Conservation (phyloP, 2,113 vertebrate genomes). For the Xiphias gladius region DNA sequence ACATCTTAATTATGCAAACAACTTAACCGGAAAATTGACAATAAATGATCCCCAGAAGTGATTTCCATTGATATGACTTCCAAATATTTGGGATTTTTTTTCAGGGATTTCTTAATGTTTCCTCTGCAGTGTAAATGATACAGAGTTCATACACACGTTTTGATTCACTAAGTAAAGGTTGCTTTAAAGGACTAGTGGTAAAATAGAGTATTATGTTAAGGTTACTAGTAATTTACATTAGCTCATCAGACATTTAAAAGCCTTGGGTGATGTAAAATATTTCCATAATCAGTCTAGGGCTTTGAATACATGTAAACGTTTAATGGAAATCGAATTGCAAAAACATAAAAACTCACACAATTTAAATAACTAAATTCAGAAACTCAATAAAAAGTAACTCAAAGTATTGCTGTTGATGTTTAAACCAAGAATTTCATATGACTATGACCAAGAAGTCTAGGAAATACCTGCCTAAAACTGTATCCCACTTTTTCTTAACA, state of each 20-base stretch:
- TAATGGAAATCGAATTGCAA: background rate
- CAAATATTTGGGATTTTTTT: background rate
- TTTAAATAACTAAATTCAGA: background rate
- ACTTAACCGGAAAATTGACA: background rate
- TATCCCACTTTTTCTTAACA: too few relatives aligned
- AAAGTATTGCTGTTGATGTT: too few relatives aligned
- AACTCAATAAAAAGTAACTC: background rate
- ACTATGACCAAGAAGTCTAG: too few relatives aligned
- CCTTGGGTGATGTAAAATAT: background rate
- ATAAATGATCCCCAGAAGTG: background rate
- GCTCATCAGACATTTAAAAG: background rate
- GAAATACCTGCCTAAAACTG: too few relatives aligned
- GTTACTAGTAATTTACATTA: background rate
- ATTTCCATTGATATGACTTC: background rate
- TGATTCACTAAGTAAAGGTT: background rate
- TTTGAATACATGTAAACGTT: background rate
- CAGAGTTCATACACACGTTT: background rate
- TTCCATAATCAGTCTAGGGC: background rate
- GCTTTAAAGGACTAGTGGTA: background rate
- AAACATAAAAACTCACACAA: background rate
- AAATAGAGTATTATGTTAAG: background rate
- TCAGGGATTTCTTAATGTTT: background rate
- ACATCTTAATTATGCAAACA: slow-evolving; percentile 1
- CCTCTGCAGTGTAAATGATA: background rate
- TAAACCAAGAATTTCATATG: too few relatives aligned